These are phyloP conservation scores for Callopanchax toddi DNA, from an alignment of 2,113 vertebrate species.

Conservation along the genomic window DNA sequence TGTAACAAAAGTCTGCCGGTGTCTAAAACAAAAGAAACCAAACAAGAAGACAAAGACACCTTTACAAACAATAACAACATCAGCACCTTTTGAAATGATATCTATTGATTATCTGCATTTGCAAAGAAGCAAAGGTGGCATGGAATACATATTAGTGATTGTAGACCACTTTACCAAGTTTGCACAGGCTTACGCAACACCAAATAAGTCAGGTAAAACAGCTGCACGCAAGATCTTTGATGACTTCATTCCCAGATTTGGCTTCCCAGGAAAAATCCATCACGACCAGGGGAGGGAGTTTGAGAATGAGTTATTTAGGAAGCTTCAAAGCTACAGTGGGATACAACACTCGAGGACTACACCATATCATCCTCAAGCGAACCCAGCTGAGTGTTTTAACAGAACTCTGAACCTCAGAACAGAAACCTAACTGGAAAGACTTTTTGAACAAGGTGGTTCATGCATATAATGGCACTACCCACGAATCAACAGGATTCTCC, in stretches of 20 bases:
- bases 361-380: conserved; percentile 20
- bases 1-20: conserved; percentile 13
- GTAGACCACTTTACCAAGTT: conserved; percentile 1
- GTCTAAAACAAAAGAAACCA: conserved; percentile 24
- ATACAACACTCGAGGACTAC: conserved; percentile 4
- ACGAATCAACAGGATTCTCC: too few species aligned
- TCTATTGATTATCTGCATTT: conserved; percentile 1
- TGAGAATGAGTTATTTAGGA: conserved; percentile 22
- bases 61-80: conserved; percentile 6
- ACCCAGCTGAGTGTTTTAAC: conserved; percentile 13
- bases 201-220: conserved; percentile 25
- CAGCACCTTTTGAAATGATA: background rate
- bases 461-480: too few species aligned
- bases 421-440: conserved; percentile 18
- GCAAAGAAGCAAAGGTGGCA: background rate
- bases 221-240: conserved; percentile 29
- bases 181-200: conserved; percentile 19
- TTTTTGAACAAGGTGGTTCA: too few species aligned
- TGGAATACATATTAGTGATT: background rate
- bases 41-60: background rate
- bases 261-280: conserved; percentile 29
- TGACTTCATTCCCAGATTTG: conserved; percentile 34
- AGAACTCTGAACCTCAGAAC: conserved; percentile 12
- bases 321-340: conserved; percentile 20
- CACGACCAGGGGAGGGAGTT: conserved; percentile 36